Evolutionary conservation across 1,140 invertebrate genomes (phyloP), one percentile per base, ranked within the genome.

Genomic region (Muscidifurax raptorellus): DNA sequence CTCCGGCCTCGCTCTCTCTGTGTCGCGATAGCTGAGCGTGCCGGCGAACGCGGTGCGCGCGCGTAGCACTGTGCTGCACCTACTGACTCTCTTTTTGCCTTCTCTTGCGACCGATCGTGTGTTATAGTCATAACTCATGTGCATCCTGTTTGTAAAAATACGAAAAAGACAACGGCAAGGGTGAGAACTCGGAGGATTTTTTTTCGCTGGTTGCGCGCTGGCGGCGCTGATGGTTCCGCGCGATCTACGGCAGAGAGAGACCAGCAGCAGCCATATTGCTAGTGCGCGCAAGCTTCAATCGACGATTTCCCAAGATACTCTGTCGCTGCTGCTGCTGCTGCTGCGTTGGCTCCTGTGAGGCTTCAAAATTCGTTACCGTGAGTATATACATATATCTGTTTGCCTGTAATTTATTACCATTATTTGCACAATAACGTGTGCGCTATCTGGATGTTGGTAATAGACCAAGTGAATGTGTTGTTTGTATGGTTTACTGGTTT

Each of bases 11-110:
- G 47, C 47, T 52, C 18, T 59, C 52, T 59, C 52, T 59, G 59
- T 67, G 59, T 67, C 77, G 59, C 59, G 66, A 64, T 40, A 40
- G 52, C 77, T 66, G 76, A 78, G n/a, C 30, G 77, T 67, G 59
- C n/a, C 77, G 77, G 77, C 36, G 28, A 79, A 66, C 59, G 59
- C 28, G 30, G 28, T 47, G n/a, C 36, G 59, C 77, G 66, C 78
- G 64, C 32, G 28, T 59, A 59, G 15, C 52, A 22, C 22, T 59
- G 18, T 40, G 52, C 22, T 59, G 13, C 15, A 47, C 13, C 44
- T 52, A 52, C 18, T 52, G 47, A 52, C 47, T 52, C 13, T 59
- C 15, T 12, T 13, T 47, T 13, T 2, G 2, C 22, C 30, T 75
- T 44, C 18, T 66, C 59, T 28, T 30, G 28, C 59, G n/a, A 18